A percentile compares a stretch with the other conserved stretches of the same genome.
These are phyloP conservation scores for Nothocercus julius DNA, from an alignment of 2,113 vertebrate species.

Conservation along the genomic window DNA sequence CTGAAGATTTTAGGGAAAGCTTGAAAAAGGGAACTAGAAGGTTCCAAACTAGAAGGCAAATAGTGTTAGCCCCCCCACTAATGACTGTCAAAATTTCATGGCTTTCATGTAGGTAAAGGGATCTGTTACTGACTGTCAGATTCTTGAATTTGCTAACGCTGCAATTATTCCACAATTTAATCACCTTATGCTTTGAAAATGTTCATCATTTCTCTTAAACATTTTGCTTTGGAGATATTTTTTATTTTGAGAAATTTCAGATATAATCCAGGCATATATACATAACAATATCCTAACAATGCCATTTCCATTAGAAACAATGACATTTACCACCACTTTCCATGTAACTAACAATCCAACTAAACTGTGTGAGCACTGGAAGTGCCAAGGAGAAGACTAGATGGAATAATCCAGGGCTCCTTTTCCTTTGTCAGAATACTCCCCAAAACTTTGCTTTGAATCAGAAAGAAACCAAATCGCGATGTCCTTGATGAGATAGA, in stretches of 20 bases:
- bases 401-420: not conserved
- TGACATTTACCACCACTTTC: not conserved
- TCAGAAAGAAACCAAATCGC: not conserved
- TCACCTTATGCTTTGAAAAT: not conserved
- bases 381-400: too few relatives aligned
- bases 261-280: not conserved
- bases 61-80: not conserved
- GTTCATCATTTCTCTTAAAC: not conserved
- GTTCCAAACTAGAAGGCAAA: not conserved
- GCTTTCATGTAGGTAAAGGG: not conserved
- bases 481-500: not conserved
- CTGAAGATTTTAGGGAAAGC: not conserved
- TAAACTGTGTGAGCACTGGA: not conserved
- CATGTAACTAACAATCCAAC: accelerated
- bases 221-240: not conserved
- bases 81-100: not conserved
- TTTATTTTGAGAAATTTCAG: not conserved
- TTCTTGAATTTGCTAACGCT: not conserved
- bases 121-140: not conserved
- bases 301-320: not conserved
- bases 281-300: not conserved
- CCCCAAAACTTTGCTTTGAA: not conserved
- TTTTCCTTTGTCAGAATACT: not conserved
- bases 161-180: not conserved
- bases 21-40: not conserved